These are phyloP conservation scores for Tipula lateralis DNA, from an alignment of 2,888 invertebrate genomes.

Conservation along the genomic window DNA sequence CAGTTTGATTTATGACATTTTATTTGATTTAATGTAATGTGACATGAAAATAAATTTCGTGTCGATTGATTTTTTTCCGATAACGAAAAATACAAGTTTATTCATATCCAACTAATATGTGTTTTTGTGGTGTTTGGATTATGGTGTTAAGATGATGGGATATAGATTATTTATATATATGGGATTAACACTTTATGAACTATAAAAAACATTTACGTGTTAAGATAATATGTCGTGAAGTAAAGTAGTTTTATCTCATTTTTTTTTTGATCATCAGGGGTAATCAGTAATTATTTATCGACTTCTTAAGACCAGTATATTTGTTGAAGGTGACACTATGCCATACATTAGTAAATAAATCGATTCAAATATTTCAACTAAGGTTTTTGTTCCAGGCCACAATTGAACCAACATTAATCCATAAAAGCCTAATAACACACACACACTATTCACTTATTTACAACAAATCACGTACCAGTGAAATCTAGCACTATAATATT, in stretches of 20 bases:
- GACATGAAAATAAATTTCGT: slow-evolving; percentile 1
- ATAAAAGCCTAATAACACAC: no score
- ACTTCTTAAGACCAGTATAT: no score
- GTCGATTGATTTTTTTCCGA: background rate
- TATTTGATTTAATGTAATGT: slow-evolving; percentile 24
- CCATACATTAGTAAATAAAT: no score
- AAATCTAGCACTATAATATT: no score
- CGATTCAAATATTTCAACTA: no score
- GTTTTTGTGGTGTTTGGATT: background rate
- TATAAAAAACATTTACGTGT: background rate
- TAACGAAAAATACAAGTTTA: background rate
- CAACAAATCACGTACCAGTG: no score
- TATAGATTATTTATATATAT: slow-evolving; percentile 2
- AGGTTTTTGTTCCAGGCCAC: no score
- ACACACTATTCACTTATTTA: no score
- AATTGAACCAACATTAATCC: no score
- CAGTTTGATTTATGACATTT: slow-evolving; percentile 19
- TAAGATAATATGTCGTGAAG: background rate
- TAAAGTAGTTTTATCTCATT: background rate
- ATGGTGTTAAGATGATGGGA: background rate
- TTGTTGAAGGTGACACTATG: no score
- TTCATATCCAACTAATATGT: background rate
- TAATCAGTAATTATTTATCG: no score
- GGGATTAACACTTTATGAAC: background rate
- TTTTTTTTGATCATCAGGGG: no score